These are phyloP conservation scores for Melikaiella ostensackeni DNA, from an alignment of 2,888 invertebrate genomes.

Conservation along the genomic window DNA sequence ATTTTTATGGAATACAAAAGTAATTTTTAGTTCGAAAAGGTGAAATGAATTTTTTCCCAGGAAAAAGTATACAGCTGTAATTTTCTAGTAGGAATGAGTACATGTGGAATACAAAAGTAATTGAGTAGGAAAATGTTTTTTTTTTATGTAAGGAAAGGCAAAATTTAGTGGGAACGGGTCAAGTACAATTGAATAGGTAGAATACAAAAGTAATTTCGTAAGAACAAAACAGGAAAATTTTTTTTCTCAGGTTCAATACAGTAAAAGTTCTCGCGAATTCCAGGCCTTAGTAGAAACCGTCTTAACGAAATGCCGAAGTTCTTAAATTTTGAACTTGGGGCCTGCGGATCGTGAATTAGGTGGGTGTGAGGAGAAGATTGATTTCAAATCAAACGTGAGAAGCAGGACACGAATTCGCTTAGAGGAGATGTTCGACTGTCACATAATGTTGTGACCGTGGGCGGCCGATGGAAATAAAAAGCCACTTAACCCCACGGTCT, in stretches of 20 bases:
- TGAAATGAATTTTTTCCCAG: too few relatives aligned
- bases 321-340: background rate
- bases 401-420: slow-evolving; percentile 2
- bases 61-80: too few relatives aligned
- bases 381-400: slow-evolving; percentile 27
- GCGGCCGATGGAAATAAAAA: slow-evolving; percentile 67
- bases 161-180: too few relatives aligned
- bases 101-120: too few relatives aligned
- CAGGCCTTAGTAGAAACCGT: background rate
- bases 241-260: background rate
- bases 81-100: too few relatives aligned
- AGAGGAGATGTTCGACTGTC: slow-evolving; percentile 59
- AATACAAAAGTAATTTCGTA: background rate
- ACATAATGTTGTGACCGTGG: slow-evolving; percentile 66
- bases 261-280: background rate
- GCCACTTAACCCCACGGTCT: slow-evolving; percentile 68
- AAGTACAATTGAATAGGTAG: background rate
- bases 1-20: too few relatives aligned
- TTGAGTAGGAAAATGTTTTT: too few relatives aligned
- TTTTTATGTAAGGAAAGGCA: too few relatives aligned
- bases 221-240: background rate
- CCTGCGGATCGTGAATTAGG: too few relatives aligned
- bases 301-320: background rate
- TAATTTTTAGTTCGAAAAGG: too few relatives aligned
- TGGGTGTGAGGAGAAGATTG: slow-evolving; percentile 28